A percentile compares a stretch with the other conserved stretches of the same genome.
These are phyloP conservation scores for Phytoseiulus persimilis DNA, from an alignment of 2,888 invertebrate genomes.

Conservation along the genomic window DNA sequence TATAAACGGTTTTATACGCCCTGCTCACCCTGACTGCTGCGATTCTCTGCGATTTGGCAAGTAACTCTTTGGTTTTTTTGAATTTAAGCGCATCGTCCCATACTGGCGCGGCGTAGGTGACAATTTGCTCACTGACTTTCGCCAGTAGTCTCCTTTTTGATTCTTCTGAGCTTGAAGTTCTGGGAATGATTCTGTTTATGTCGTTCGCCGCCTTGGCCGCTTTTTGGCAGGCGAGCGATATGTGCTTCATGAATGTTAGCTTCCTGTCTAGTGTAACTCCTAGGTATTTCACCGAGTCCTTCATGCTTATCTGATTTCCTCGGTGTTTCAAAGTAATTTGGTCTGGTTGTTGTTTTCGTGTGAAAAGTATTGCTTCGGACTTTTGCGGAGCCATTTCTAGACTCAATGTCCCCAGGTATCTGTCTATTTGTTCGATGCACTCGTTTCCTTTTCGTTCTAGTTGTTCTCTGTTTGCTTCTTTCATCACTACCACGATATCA, in stretches of 20 bases:
- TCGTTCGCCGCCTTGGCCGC: neutral
- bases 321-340: no score
- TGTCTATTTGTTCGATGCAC: neutral
- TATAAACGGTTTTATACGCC: neutral
- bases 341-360: no score
- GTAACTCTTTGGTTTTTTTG: neutral
- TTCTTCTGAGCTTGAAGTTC: neutral
- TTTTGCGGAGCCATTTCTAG: no score
- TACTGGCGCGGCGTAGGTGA: neutral
- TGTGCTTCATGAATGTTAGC: neutral
- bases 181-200: neutral
- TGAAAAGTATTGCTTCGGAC: no score
- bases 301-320: no score
- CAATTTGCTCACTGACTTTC: neutral
- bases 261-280: neutral
- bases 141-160: neutral
- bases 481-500: neutral
- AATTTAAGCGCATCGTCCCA: neutral
- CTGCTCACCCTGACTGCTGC: neutral
- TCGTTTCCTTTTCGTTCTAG: neutral
- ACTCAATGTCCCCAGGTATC: neutral
- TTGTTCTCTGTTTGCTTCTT: neutral
- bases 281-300: no score
- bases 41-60: neutral
- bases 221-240: neutral